A percentile compares a stretch with the other conserved stretches of the same genome.
Evolutionary conservation across 2,113 vertebrate species (phyloP).

Genomic region (Thamnophis sirtalis): DNA sequence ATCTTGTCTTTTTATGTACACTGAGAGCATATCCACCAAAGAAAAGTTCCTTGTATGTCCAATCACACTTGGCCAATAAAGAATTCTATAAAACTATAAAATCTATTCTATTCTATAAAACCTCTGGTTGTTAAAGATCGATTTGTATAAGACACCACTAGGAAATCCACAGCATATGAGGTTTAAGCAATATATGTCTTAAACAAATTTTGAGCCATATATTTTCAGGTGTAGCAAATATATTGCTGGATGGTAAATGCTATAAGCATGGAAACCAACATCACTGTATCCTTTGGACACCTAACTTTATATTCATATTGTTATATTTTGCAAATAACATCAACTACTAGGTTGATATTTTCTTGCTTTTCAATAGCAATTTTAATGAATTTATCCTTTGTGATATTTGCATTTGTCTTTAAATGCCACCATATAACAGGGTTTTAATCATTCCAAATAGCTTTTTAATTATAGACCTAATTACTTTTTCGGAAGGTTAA

Average conservation of each 20-base stretch:
- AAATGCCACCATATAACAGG: constrained; percentile 77
- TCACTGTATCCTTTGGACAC: constrained; percentile 33
- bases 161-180: neutral
- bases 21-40: no score
- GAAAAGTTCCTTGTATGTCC: no score
- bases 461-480: constrained; percentile 78
- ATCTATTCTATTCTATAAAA: no score
- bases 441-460: constrained; percentile 77
- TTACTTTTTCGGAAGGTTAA: constrained; percentile 77
- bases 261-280: constrained; percentile 31
- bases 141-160: neutral
- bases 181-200: neutral
- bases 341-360: constrained; percentile 51
- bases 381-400: constrained; percentile 75
- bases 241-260: constrained; percentile 24
- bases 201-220: neutral
- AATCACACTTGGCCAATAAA: no score
- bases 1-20: no score
- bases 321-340: constrained; percentile 65
- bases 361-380: constrained; percentile 66
- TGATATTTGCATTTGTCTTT: constrained; percentile 80
- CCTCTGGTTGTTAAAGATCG: neutral
- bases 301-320: constrained; percentile 44
- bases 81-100: no score
- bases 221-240: neutral